Conservation (phyloP, 2,797 vertebrate genomes). For the Lacerta bilineata region DNA sequence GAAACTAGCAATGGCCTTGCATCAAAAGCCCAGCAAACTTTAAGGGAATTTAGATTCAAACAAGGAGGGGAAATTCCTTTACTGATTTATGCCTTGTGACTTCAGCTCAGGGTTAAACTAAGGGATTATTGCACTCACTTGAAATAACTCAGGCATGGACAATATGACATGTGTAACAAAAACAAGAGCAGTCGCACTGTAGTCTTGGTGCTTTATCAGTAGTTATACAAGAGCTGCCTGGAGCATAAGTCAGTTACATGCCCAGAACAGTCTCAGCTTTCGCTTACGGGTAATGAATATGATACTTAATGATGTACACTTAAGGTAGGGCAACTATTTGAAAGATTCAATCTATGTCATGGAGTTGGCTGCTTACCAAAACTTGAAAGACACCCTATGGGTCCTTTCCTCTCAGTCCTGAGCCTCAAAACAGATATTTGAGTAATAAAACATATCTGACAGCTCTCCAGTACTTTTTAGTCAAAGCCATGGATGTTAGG, state of each 20-base stretch:
- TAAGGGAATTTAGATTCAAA: slow-evolving; percentile 42
- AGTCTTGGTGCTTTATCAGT: slow-evolving; percentile 32
- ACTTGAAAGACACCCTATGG: not conserved
- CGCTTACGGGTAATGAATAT: slow-evolving; percentile 41
- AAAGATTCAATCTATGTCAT: slow-evolving; percentile 31
- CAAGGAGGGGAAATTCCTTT: slow-evolving; percentile 1
- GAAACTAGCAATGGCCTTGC: slow-evolving; percentile 21
- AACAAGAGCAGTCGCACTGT: slow-evolving; percentile 14
- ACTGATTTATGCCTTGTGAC: slow-evolving; percentile 56
- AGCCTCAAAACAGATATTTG: not conserved
- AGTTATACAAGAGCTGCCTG: slow-evolving; percentile 9
- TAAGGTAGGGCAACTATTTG: slow-evolving; percentile 17
- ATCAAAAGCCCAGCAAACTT: slow-evolving; percentile 31
- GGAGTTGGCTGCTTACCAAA: not conserved
- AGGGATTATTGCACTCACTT: slow-evolving; percentile 47
- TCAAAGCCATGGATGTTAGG: too few species aligned
- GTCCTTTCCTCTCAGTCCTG: not conserved
- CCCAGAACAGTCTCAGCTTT: slow-evolving; percentile 14
- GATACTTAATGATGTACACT: slow-evolving; percentile 28
- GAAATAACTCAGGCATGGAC: slow-evolving; percentile 48
- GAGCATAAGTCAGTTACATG: not conserved
- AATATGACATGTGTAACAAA: slow-evolving; percentile 22
- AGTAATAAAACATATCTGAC: not conserved
- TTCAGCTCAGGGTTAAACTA: slow-evolving; percentile 55
- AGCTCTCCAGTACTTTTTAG: not conserved